A percentile compares a stretch with the other conserved stretches of the same genome.
These are phyloP conservation scores for Cheirogaleus medius DNA, from an alignment of 2,113 vertebrate species.

Conservation along the genomic window DNA sequence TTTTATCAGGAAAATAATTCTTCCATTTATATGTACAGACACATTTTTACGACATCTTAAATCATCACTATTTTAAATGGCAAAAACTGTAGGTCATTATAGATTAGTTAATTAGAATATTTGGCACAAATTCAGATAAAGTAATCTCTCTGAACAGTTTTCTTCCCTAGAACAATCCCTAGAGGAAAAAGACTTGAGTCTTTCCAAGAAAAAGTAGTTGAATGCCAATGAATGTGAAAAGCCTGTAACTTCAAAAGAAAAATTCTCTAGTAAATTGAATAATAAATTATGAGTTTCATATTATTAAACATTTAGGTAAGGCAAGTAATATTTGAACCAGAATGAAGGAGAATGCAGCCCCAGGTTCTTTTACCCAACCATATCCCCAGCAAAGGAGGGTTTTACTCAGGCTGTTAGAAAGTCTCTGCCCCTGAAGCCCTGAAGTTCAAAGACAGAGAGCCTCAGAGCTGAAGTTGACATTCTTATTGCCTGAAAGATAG, in stretches of 20 bases:
- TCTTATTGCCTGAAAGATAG: background rate
- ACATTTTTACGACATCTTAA: background rate
- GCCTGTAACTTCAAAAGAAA: background rate
- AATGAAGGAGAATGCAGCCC: background rate
- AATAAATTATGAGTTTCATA: background rate
- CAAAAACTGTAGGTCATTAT: background rate
- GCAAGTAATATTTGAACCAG: background rate
- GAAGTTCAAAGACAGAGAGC: background rate
- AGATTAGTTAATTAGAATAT: background rate
- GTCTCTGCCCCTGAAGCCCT: background rate
- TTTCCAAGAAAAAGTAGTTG: background rate
- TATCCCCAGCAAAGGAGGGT: background rate
- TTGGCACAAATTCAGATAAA: background rate
- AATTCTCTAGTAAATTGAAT: background rate
- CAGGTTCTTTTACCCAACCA: background rate
- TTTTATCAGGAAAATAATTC: background rate
- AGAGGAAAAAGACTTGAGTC: background rate
- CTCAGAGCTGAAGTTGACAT: background rate
- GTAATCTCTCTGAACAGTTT: background rate
- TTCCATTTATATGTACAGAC: background rate
- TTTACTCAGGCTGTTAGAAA: background rate
- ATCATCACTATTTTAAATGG: background rate
- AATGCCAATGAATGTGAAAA: background rate
- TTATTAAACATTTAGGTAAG: background rate
- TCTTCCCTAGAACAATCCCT: background rate